Evolutionary conservation across 2,797 vertebrate genomes (phyloP), one percentile per base, ranked within the genome.

Genomic region (Discoglossus pictus): DNA sequence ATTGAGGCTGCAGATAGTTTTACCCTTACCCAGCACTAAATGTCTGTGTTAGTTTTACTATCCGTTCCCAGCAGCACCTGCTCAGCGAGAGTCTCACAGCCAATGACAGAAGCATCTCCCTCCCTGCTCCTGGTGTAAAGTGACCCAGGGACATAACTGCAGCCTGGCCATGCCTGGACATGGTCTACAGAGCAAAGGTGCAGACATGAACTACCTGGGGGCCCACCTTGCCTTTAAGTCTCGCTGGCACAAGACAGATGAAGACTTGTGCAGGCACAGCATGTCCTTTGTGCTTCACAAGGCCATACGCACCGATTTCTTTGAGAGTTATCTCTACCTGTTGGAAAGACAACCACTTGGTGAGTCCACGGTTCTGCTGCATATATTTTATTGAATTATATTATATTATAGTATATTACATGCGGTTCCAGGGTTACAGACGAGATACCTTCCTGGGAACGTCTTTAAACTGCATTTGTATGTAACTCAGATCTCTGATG

Each of bases 301-400:
- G 73, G 85, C 93, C 0, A 87, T 99, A 68, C 84, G 88, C 67
- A 91, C 84, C 7, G 94, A 99, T 74, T 98, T 99, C 85, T 99
- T 98, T 55, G 93, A 92, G 85, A 95, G 96, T 79, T 98, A 96
- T 77, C 91, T 97, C 55, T 95, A 94, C 79, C 86, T 98, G 75
- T 80, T 98, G 83, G 94, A 98, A 81, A 90, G 91, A 75, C 90
- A 83, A n/a, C 92, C 93, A 47, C 73, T 98, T 75, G 95, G 96
- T 98, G 88, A 94, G 94, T 82, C 75, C 4, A 10, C 39, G 13
- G 27, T 8, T 8, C 8, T 31, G 27, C 27, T 31, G 8, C 27
- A 31, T 31, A 31, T 8, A n/a, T n/a, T n/a, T n/a, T n/a, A n/a
- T n/a, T n/a, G n/a, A n/a, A n/a, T n/a, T n/a, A n/a, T n/a, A n/a